Base-by-base conservation (phyloP, 2,888 invertebrate genomes). In the Spisula subtruncata region DNA sequence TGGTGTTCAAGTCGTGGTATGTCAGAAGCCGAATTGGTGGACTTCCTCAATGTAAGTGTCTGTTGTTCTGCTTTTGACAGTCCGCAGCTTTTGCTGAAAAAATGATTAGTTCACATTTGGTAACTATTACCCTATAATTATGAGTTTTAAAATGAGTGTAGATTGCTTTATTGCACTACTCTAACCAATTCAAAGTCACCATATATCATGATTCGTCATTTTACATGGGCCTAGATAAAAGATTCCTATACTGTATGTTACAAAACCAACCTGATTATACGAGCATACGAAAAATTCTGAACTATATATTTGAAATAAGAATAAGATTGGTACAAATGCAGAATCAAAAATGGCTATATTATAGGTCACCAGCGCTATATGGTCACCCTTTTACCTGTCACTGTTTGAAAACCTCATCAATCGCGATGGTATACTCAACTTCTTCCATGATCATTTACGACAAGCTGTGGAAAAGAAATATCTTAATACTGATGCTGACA, bases 1-100 rank as follows among this genome's bases (percentile, higher is more conserved):
- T 95, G 95, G 95, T 95, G 95, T 93, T 94, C 95, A 0, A 91
- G 93, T 83, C 92, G 92, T 46, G 95, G 95, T 8, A 94, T 95
- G 95, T 94, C 95, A 6, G 95, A 95, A 81, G 93, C 93, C 25
- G 95, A 95, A 81, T 89, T 95, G 0, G 89, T 93, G 6, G 94
- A 94, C 66, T 82, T 94, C 0, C 92, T 95, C 1, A 60, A 95
- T 84, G 95, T 95, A 88, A 90, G 90, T 54, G n/a, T n/a, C n/a
- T 29, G 5, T 32, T 35, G 6, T 81, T 10, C 25, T 10, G 8
- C 25, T 8, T 60, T 25, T 66, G n/a, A 66, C 25, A 66, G n/a
- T n/a, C n/a, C n/a, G n/a, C n/a, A n/a, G n/a, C n/a, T 56, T 18
- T 5, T 41, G 8, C 41, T 41, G 41, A 41, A 41, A 5, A 2